phyloP scores from a whole-genome alignment of 2,113 vertebrate genomes.

The Euleptes europaea region DNA sequence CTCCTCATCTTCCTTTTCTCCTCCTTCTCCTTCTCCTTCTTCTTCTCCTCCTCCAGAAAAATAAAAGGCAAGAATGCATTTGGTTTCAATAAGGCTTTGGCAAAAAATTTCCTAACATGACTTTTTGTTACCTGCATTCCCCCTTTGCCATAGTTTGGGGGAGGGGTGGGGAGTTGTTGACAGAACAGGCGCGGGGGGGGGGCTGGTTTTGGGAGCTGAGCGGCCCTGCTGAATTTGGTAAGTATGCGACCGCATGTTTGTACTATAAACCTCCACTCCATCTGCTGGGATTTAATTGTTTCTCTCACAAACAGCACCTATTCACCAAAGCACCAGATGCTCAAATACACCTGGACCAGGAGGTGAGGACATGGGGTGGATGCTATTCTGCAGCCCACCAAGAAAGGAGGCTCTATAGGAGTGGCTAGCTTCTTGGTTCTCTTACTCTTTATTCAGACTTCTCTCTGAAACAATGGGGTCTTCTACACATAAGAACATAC shows the following conservation, averaged over 20 bases:
- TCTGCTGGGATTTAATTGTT: neutral
- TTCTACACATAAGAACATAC: too few relatives aligned
- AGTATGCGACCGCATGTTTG: neutral
- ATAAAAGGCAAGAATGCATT: neutral
- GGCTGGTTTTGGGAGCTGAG: neutral
- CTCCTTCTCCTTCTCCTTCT: too few relatives aligned
- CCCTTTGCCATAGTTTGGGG: neutral
- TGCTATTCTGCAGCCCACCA: neutral
- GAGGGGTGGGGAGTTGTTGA: neutral
- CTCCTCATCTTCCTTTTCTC: too few relatives aligned
- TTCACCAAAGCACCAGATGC: conserved; percentile 16
- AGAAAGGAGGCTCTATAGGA: neutral
- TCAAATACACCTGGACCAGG: conserved; percentile 22
- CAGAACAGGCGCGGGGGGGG: neutral
- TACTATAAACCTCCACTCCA: neutral
- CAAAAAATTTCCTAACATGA: neutral
- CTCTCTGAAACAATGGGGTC: too few relatives aligned
- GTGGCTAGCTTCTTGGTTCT: neutral
- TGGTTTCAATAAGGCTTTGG: neutral
- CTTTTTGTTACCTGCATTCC: neutral
- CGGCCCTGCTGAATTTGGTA: neutral
- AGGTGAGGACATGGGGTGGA: neutral
- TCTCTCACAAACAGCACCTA: conserved; percentile 10
- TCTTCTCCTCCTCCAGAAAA: too few relatives aligned
- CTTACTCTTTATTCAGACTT: neutral